Evolutionary conservation across 2,888 invertebrate genomes (phyloP).

Genomic region (Synanthedon vespiformis): DNA sequence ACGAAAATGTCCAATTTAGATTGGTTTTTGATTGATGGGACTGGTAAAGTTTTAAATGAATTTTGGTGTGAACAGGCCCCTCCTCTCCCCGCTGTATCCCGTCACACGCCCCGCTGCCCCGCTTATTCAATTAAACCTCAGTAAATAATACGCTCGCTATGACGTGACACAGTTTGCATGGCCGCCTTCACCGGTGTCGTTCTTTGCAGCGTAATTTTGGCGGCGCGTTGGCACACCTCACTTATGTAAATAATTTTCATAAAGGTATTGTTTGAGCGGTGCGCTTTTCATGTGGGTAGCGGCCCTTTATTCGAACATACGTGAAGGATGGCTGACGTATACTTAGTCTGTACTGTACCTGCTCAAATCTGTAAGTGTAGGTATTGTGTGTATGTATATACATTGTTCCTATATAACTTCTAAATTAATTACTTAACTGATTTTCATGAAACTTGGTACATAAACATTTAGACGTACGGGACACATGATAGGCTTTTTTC

Average conservation of each 20-base stretch:
- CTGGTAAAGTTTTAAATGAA: conserved; percentile 51
- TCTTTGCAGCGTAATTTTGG: neutral
- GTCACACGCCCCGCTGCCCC: conserved; percentile 4
- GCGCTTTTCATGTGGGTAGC: neutral
- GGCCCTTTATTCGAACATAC: neutral
- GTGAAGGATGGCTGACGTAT: too few species aligned
- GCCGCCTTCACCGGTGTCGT: neutral
- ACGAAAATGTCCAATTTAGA: conserved; percentile 46
- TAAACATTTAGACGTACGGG: too few species aligned
- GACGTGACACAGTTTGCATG: neutral
- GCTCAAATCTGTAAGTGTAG: too few species aligned
- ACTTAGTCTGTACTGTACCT: too few species aligned
- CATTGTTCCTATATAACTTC: too few species aligned
- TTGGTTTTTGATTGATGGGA: conserved; percentile 59
- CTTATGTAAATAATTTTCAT: neutral
- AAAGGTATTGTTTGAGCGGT: neutral
- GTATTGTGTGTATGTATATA: too few species aligned
- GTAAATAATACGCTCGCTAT: conserved; percentile 18
- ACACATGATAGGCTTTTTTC: too few species aligned
- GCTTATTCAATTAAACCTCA: conserved; percentile 25
- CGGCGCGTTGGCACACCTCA: neutral
- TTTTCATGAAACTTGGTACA: too few species aligned
- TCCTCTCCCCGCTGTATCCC: conserved; percentile 3
- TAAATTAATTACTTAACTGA: too few species aligned
- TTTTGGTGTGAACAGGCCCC: conserved; percentile 20